phyloP scores from a whole-genome alignment of 2,113 vertebrate genomes.

The Sminthopsis crassicaudata region DNA sequence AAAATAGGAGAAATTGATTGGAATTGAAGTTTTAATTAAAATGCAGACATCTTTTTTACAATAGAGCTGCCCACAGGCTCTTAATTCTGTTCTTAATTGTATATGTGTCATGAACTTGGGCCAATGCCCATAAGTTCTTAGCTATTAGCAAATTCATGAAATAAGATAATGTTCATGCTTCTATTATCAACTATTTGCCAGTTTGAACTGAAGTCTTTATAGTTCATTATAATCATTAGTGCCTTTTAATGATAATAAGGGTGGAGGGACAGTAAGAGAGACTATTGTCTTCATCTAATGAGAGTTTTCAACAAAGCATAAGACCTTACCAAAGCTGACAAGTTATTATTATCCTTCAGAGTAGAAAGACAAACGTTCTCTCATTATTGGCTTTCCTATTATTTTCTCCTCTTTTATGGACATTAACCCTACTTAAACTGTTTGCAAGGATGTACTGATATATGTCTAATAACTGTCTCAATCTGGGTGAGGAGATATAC shows the following conservation, averaged over 20 bases:
- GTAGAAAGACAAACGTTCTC: not conserved
- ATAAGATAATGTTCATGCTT: not conserved
- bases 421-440: not conserved
- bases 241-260: not conserved
- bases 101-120: not conserved
- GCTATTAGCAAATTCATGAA: constrained; percentile 27
- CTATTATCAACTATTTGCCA: constrained; percentile 23
- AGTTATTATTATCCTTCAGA: not conserved
- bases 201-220: not conserved
- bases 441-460: not conserved
- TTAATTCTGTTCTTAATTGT: constrained; percentile 47
- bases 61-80: not conserved
- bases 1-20: constrained; percentile 27
- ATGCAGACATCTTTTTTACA: constrained; percentile 10
- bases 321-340: not conserved
- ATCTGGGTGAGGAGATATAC: not conserved
- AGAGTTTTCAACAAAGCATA: not conserved
- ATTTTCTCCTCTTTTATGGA: not conserved
- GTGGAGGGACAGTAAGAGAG: not conserved
- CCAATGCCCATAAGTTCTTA: not conserved
- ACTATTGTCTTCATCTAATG: not conserved
- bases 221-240: not conserved
- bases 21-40: constrained; percentile 31
- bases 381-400: not conserved
- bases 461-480: not conserved